These are phyloP conservation scores for Agrilus cyanescens DNA, from an alignment of 2,888 invertebrate genomes.

Conservation along the genomic window DNA sequence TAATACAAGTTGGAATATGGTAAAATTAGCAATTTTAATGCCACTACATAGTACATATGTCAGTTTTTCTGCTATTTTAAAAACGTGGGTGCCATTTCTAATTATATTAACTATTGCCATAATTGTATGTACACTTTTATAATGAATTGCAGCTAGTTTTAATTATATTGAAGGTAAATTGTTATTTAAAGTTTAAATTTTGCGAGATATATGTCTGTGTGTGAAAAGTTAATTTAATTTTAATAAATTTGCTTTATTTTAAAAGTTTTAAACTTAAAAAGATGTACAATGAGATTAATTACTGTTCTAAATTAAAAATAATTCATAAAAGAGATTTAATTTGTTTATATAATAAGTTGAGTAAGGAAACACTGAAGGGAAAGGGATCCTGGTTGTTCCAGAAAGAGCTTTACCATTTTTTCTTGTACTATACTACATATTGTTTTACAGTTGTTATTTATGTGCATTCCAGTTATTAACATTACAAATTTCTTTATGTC, in stretches of 20 bases:
- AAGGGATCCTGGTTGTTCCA: conserved; percentile 62
- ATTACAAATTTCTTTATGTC: conserved; percentile 70
- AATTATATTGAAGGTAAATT: too few species aligned
- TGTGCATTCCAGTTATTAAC: conserved; percentile 67
- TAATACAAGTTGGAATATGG: conserved; percentile 81
- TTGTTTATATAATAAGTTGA: conserved; percentile 39
- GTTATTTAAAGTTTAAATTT: too few species aligned
- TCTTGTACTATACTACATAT: conserved; percentile 68
- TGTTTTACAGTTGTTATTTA: conserved; percentile 54
- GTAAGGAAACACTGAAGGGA: conserved; percentile 72
- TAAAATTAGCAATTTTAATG: conserved; percentile 71
- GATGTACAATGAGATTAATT: too few species aligned
- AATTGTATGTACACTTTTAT: not conserved
- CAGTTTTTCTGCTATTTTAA: conserved; percentile 54
- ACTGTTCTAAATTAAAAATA: too few species aligned
- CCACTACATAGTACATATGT: conserved; percentile 71
- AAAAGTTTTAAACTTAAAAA: too few species aligned
- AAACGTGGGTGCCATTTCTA: conserved; percentile 76
- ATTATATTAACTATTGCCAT: conserved; percentile 10
- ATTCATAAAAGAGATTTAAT: too few species aligned
- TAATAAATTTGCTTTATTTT: too few species aligned
- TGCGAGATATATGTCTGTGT: too few species aligned
- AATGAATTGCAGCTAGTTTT: too few species aligned
- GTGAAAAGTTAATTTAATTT: too few species aligned
- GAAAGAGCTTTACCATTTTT: conserved; percentile 59